Conservation (phyloP, 2,797 vertebrate genomes). For the Urosaurus nigricauda region DNA sequence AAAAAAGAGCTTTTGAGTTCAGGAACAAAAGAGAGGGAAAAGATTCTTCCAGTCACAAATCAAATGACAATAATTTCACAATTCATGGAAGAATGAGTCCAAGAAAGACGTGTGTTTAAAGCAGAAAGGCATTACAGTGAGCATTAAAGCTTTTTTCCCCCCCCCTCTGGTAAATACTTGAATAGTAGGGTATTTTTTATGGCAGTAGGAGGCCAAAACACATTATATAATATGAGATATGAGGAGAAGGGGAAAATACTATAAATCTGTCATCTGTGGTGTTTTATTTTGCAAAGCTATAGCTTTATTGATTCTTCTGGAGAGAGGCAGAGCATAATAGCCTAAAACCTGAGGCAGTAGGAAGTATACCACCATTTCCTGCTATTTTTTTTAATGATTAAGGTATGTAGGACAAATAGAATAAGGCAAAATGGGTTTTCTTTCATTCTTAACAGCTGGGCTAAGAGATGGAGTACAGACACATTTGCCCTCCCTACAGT, state of each 20-base stretch:
- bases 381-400: conserved; percentile 58
- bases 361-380: conserved; percentile 53
- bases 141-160: background rate
- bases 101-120: conserved; percentile 17
- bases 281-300: conserved; percentile 54
- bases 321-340: conserved; percentile 54
- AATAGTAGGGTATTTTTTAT: conserved; percentile 28
- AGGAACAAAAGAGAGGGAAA: conserved; percentile 50
- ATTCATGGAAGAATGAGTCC: conserved; percentile 48
- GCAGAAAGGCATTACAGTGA: conserved; percentile 24
- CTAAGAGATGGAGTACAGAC: conserved; percentile 31
- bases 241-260: conserved; percentile 55
- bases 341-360: conserved; percentile 52
- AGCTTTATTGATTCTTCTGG: conserved; percentile 70
- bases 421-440: conserved; percentile 50
- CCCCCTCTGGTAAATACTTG: conserved; percentile 51
- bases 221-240: conserved; percentile 48
- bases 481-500: conserved; percentile 37
- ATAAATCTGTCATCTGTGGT: conserved; percentile 53
- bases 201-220: conserved; percentile 22
- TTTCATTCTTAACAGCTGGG: conserved; percentile 57
- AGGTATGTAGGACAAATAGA: conserved; percentile 33
- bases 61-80: conserved; percentile 46
- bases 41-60: conserved; percentile 35
- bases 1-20: conserved; percentile 43